Percentiles rank a stretch among this genome's conserved stretches.
Conservation (phyloP, 2,113 vertebrate species). For the Callospermophilus lateralis region DNA sequence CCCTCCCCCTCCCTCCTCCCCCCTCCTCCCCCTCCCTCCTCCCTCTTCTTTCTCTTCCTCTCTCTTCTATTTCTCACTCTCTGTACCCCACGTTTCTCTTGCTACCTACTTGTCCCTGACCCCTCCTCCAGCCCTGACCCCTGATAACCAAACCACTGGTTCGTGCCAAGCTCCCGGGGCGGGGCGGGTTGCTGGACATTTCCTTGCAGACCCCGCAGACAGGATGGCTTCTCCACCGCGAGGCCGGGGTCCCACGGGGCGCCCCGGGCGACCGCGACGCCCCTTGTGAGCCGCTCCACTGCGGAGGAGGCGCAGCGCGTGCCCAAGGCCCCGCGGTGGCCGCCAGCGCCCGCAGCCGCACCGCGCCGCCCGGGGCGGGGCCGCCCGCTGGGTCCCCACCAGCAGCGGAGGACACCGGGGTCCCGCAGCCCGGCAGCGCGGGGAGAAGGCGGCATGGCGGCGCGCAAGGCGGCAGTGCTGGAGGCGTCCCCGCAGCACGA, state of each 20-base stretch:
- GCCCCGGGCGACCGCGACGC: no score
- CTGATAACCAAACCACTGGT: neutral
- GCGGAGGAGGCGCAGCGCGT: neutral
- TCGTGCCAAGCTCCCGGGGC: neutral
- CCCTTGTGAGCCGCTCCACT: accelerated
- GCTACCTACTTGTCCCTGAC: neutral
- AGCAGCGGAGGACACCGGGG: neutral
- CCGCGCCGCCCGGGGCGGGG: neutral
- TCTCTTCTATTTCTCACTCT: neutral
- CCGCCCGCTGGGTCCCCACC: neutral
- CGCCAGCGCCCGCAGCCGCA: no score
- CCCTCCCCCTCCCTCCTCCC: accelerated
- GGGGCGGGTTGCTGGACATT: accelerated
- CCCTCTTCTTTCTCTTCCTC: neutral
- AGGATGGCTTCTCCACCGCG: accelerated
- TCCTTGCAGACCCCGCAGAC: accelerated
- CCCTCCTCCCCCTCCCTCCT: neutral
- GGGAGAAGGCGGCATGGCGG: neutral
- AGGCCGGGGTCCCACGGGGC: neutral
- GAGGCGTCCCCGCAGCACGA: neutral
- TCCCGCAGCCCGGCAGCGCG: neutral
- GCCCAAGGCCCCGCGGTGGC: neutral
- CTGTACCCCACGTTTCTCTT: neutral
- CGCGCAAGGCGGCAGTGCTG: neutral
- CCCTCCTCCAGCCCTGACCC: neutral